Evolutionary conservation across 2,888 invertebrate species (phyloP).

Genomic region (Acrobasis consociella): DNA sequence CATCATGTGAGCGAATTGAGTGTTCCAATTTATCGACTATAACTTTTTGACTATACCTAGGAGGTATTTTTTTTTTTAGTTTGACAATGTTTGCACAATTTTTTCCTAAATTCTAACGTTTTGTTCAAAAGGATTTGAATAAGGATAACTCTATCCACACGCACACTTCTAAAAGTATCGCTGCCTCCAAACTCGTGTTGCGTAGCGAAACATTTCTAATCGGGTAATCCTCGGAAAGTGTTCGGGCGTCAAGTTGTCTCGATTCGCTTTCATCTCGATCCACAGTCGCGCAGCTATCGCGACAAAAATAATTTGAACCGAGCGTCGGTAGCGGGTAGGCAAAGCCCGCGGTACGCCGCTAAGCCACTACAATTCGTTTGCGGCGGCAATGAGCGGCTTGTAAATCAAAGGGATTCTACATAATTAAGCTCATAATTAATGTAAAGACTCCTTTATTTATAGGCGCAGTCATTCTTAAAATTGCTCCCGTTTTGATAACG

Average conservation of each 20-base stretch:
- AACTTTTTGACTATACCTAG: no score
- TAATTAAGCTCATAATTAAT: slow-evolving; percentile 82
- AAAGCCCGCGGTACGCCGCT: slow-evolving; percentile 69
- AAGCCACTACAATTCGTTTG: slow-evolving; percentile 81
- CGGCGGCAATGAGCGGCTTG: slow-evolving; percentile 78
- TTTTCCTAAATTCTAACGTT: no score
- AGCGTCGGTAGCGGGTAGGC: slow-evolving; percentile 61
- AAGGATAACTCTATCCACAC: no score
- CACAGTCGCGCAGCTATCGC: slow-evolving; percentile 54
- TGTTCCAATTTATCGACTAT: no score
- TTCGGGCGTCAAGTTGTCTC: slow-evolving; percentile 69
- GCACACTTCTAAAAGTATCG: slow-evolving; percentile 37
- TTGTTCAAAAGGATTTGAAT: no score
- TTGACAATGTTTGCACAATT: no score
- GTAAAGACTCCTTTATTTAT: slow-evolving; percentile 79
- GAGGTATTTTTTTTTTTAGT: no score
- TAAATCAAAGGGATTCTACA: slow-evolving; percentile 82
- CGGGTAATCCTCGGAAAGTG: slow-evolving; percentile 69
- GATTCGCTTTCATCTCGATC: slow-evolving; percentile 75
- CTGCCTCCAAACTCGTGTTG: slow-evolving; percentile 31
- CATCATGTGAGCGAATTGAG: no score
- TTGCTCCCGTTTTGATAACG: slow-evolving; percentile 75
- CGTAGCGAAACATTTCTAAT: slow-evolving; percentile 45
- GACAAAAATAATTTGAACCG: slow-evolving; percentile 79
- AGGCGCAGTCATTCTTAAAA: slow-evolving; percentile 78